These are phyloP conservation scores for Enteromius anoplus DNA, from an alignment of 2,797 vertebrate species.

Conservation along the genomic window DNA sequence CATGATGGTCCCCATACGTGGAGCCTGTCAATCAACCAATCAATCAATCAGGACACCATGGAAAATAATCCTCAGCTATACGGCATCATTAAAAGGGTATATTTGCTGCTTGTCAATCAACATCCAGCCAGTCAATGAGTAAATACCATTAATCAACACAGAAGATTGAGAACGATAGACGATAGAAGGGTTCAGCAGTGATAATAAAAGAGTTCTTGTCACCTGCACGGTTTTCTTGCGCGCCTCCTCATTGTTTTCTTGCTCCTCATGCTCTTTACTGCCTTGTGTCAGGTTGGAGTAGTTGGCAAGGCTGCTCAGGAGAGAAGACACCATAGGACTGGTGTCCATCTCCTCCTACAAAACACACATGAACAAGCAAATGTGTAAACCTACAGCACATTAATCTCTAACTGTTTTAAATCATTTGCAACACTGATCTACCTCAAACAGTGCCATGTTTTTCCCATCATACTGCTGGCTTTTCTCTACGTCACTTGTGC, in stretches of 20 bases:
- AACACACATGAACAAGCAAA: conserved; percentile 49
- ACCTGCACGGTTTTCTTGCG: conserved; percentile 93
- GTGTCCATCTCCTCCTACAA: conserved; percentile 98
- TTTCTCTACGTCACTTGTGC: conserved; percentile 85
- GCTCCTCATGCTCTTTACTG: conserved; percentile 96
- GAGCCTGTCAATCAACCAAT: conserved; percentile 79
- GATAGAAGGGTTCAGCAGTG: neutral
- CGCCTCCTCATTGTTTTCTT: conserved; percentile 90
- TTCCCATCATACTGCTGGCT: conserved; percentile 92
- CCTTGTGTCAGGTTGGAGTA: conserved; percentile 97
- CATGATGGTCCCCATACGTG: conserved; percentile 96
- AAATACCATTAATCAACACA: neutral
- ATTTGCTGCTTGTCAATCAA: conserved; percentile 6
- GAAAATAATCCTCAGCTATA: neutral
- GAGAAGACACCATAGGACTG: conserved; percentile 96
- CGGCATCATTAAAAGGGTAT: neutral
- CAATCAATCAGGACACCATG: conserved; percentile 21
- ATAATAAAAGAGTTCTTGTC: neutral
- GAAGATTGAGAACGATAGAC: neutral
- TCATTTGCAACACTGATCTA: conserved; percentile 60
- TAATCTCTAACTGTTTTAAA: neutral
- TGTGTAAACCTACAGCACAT: neutral
- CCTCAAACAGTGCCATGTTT: conserved; percentile 98
- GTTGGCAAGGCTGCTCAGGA: conserved; percentile 94
- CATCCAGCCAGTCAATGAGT: neutral